A percentile compares a stretch with the other conserved stretches of the same genome.
These are phyloP conservation scores for Peromyscus melanophrys DNA, from an alignment of 2,797 vertebrate genomes.

Conservation along the genomic window DNA sequence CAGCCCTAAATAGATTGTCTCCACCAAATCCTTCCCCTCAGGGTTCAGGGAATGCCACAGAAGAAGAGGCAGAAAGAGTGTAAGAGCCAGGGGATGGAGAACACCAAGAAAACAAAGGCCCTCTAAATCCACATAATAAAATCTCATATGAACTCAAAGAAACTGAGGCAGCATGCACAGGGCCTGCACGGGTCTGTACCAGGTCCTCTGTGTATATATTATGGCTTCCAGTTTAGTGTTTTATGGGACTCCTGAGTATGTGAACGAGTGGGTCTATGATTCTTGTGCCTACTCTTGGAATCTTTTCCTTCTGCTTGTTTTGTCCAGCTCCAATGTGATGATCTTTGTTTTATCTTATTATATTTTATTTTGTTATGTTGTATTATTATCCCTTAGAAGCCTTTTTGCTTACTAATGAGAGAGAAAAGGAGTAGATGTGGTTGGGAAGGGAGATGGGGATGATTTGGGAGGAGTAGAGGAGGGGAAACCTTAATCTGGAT, in stretches of 20 bases:
- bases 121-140: background rate
- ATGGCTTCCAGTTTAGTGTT: background rate
- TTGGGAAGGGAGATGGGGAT: too few species aligned
- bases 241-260: background rate
- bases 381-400: too few species aligned
- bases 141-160: background rate
- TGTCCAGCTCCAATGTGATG: background rate
- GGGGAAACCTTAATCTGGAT: too few species aligned
- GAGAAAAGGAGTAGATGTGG: too few species aligned
- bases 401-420: too few species aligned
- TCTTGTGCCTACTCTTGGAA: background rate
- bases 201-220: background rate
- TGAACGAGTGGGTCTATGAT: background rate
- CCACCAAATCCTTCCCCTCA: background rate
- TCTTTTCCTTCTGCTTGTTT: background rate
- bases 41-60: background rate
- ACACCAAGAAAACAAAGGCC: background rate
- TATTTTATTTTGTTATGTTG: too few species aligned
- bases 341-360: background rate
- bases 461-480: too few species aligned
- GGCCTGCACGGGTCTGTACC: background rate
- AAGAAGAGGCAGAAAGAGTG: background rate
- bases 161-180: background rate
- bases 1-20: background rate
- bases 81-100: background rate